These are phyloP conservation scores for Antrozous pallidus DNA, from an alignment of 2,797 vertebrate genomes.

Conservation along the genomic window DNA sequence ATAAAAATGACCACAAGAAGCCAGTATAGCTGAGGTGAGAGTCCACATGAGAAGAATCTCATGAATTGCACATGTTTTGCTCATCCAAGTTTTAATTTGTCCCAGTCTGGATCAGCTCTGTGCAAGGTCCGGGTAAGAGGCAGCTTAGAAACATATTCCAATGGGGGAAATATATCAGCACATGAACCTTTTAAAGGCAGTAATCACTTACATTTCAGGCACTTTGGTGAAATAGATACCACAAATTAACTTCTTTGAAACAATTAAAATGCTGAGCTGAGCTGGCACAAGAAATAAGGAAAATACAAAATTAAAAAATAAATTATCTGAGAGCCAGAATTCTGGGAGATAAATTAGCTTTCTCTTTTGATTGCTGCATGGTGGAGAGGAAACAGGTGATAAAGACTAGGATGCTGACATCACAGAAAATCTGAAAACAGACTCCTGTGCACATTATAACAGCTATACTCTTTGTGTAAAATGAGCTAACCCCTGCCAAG, in stretches of 20 bases:
- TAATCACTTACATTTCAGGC: not conserved
- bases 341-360: not conserved
- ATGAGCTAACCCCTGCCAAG: not conserved
- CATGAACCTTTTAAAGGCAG: not conserved
- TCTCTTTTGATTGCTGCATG: not conserved
- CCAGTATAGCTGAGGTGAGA: not conserved
- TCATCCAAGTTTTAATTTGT: not conserved
- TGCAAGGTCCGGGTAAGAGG: not conserved
- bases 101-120: not conserved
- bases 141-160: not conserved
- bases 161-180: not conserved
- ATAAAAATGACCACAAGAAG: not conserved
- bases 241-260: not conserved
- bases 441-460: not conserved
- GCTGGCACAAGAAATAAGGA: not conserved
- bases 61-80: not conserved
- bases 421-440: not conserved
- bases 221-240: not conserved
- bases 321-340: not conserved
- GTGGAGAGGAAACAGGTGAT: not conserved
- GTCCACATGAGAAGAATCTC: not conserved
- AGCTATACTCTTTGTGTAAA: not conserved
- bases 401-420: not conserved
- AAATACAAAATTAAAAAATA: not conserved
- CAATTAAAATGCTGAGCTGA: slow-evolving; percentile 12